Evolutionary conservation across 2,888 invertebrate species (phyloP).

Genomic region (Chesias legatella): DNA sequence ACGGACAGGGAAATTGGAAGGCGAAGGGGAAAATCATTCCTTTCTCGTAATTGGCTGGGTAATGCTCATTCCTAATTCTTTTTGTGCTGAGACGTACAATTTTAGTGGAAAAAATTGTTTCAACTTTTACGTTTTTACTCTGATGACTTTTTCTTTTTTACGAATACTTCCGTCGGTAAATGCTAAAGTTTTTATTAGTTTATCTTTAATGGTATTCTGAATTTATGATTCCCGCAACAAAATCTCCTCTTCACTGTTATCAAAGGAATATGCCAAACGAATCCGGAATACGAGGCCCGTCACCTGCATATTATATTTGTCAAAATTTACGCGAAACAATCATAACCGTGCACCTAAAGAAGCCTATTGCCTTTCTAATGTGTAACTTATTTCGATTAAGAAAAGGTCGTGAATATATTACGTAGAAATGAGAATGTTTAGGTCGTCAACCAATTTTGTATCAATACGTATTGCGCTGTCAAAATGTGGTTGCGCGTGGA

Average conservation of each 20-base stretch:
- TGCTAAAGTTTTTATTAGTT: background rate
- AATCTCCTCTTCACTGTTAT: conserved; percentile 57
- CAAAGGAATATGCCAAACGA: conserved; percentile 74
- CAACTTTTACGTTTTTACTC: background rate
- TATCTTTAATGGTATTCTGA: background rate
- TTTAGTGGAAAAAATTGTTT: conserved; percentile 12
- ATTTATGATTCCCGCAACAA: conserved; percentile 57
- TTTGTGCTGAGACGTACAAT: conserved; percentile 11
- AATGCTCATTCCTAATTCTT: conserved; percentile 25
- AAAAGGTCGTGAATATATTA: conserved; percentile 10
- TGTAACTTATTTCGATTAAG: conserved; percentile 28
- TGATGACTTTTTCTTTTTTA: background rate
- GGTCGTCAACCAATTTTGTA: conserved; percentile 50
- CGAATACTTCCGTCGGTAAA: conserved; percentile 25
- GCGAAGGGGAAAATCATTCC: conserved; percentile 35
- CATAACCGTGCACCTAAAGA: conserved; percentile 27
- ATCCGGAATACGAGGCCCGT: conserved; percentile 68
- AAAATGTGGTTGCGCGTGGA: conserved; percentile 53
- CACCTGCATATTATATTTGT: conserved; percentile 79
- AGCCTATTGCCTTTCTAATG: conserved; percentile 28
- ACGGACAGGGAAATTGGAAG: conserved; percentile 33
- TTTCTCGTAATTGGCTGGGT: conserved; percentile 42
- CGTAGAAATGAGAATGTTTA: conserved; percentile 9
- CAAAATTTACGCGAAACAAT: conserved; percentile 64
- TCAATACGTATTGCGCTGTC: conserved; percentile 67